phyloP scores from a whole-genome alignment of 2,113 vertebrate species.

The Butorides virescens region DNA sequence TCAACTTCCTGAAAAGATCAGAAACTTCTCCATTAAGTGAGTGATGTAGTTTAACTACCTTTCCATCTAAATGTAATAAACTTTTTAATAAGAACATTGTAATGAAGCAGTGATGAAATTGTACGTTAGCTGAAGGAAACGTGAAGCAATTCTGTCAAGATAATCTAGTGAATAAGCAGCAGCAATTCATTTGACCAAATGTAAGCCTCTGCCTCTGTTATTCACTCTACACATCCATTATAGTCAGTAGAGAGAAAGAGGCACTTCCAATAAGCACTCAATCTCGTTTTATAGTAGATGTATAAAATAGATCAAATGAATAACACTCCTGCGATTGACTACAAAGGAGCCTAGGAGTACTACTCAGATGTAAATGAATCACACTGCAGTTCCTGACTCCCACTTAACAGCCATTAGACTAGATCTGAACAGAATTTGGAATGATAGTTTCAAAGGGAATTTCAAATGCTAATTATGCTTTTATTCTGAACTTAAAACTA shows the following conservation, averaged over 20 bases:
- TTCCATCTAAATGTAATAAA: neutral
- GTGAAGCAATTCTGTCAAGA: neutral
- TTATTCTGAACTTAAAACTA: neutral
- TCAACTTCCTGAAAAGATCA: neutral
- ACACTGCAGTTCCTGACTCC: neutral
- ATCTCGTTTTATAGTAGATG: neutral
- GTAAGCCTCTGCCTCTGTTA: neutral
- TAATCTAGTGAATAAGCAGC: neutral
- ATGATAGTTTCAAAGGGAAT: neutral
- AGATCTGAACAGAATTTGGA: neutral
- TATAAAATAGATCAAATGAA: constrained; percentile 7
- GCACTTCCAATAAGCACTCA: neutral
- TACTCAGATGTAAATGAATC: neutral
- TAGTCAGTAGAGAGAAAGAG: neutral
- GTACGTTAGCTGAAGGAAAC: neutral
- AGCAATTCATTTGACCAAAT: neutral
- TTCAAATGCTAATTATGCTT: neutral
- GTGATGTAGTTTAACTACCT: neutral
- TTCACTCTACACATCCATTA: neutral
- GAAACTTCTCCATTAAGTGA: neutral
- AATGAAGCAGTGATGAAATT: neutral
- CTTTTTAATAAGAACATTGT: neutral
- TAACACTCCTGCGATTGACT: neutral
- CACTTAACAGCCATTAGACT: neutral
- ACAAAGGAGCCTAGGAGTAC: neutral